Evolutionary conservation across 1,140 invertebrate species (phyloP), one percentile per base, ranked within the genome.

Genomic region (Drosophila carrolli): DNA sequence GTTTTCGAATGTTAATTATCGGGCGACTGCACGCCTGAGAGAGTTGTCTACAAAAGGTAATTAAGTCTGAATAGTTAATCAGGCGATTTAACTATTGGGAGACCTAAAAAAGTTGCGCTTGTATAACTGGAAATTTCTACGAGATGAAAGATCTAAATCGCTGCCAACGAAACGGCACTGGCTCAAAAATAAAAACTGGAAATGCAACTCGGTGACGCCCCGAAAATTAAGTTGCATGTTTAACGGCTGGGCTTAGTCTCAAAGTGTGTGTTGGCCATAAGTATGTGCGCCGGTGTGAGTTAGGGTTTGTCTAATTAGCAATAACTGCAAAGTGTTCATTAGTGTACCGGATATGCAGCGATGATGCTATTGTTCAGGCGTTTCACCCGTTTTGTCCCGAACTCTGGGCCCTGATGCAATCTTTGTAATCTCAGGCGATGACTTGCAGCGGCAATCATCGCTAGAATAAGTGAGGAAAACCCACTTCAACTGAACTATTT

Each of bases 111-210:
- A 72, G 74, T 71, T 81, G 78, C 51, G 83, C 75, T 83, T 88
- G 83, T 74, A 88, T 88, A 88, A 88, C 83, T 88, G 83, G 83
- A 88, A 86, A 67, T 89, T 79, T 88, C 61, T 80, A 76, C 73
- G 72, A 70, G 77, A 85, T 85, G 82, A 86, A 86, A 81, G 82
- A 85, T 85, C 82, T 85, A 81, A 83, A 62, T 62, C 81, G 71
- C 65, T 60, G 55, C 55, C 63, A 71, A 23, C 23, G 4, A 23
- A 23, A 54, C 46, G 23, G 23, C 38, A 44, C 55, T 32, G 37
- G 65, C 60, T 51, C 47, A 14, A 35, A 35, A 23, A 47, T 13
- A 19, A 61, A 67, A 86, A 88, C 83, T 83, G 72, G 83, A 81
- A 83, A 66, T 61, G 84, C 84, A 79, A 77, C 83, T 48, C 59